phyloP scores from a whole-genome alignment of 2,113 vertebrate genomes.

The Micronycteris hirsuta region DNA sequence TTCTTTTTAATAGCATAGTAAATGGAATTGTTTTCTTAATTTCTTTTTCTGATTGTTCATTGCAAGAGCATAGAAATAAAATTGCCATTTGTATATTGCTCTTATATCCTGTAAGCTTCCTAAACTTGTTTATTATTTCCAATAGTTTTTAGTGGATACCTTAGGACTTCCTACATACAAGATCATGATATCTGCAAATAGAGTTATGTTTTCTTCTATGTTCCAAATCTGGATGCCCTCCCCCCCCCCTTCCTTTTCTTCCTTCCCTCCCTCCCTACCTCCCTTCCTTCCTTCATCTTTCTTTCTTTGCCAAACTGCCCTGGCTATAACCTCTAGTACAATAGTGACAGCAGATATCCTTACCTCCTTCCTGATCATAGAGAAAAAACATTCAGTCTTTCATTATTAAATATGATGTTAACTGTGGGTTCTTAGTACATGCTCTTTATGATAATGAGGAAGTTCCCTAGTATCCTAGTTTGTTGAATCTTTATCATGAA shows the following conservation, averaged over 20 bases:
- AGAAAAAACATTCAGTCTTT: not conserved
- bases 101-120: not conserved
- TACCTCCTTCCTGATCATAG: not conserved
- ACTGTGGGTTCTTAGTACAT: not conserved
- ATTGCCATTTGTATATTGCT: not conserved
- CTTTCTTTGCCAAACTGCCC: not conserved
- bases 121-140: not conserved
- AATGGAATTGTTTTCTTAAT: not conserved
- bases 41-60: not conserved
- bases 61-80: not conserved
- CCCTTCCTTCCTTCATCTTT: too few species aligned
- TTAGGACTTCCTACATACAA: not conserved
- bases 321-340: not conserved
- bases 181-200: not conserved
- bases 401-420: not conserved
- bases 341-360: not conserved
- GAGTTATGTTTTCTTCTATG: not conserved
- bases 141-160: not conserved
- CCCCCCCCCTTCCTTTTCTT: too few species aligned
- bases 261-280: too few species aligned
- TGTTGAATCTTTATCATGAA: not conserved
- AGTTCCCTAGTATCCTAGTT: not conserved
- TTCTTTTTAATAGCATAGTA: not conserved
- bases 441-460: not conserved
- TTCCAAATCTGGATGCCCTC: not conserved